Base-by-base conservation (phyloP, 2,888 invertebrate genomes). In the Mythimna ferrago region DNA sequence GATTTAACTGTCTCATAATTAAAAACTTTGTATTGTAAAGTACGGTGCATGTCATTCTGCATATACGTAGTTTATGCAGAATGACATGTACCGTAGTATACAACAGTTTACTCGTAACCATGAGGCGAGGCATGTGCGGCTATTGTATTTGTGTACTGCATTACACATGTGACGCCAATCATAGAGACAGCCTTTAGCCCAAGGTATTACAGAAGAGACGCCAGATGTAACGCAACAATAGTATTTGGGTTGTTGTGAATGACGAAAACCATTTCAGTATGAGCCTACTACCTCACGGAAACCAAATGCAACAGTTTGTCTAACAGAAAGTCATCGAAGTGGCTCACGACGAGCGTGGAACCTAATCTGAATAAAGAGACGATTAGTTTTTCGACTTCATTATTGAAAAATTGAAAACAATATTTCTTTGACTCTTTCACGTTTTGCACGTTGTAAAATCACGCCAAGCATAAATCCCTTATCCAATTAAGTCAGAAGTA, bases 141-240 rank as follows among this genome's bases (percentile, higher is more conserved):
- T 48, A 32, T 74, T 76, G 67, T 60, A n/a, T 26, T 2, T 19
- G 21, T 35, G 76, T 41, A 41, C 32, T 35, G 57, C 41, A 44
- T 11, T n/a, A 26, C 6, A 14, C 11, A 16, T 38, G 48, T 54
- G 26, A 19, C 26, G 14, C 7, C 21, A 51, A 2, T 32, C 38
- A 21, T 21, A 7, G n/a, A 3, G 48, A 19, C 54, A 21, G 41
- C 69, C 61, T 48, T 53, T 44, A 21, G 7, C 48, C 21, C 38
- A n/a, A 60, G 38, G 10, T n/a, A n/a, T 14, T 44, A 21, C 38
- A 32, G 53, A 53, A 66, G 16, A 4, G 14, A 48, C 56, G 57
- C 26, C 51, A n/a, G n/a, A 9, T 4, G 51, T 32, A 6, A 35
- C 38, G 56, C 48, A 51, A 63, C 44, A 0, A 16, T n/a, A 60